Conservation (phyloP, 2,797 vertebrate species). For the Etheostoma nigrum region DNA sequence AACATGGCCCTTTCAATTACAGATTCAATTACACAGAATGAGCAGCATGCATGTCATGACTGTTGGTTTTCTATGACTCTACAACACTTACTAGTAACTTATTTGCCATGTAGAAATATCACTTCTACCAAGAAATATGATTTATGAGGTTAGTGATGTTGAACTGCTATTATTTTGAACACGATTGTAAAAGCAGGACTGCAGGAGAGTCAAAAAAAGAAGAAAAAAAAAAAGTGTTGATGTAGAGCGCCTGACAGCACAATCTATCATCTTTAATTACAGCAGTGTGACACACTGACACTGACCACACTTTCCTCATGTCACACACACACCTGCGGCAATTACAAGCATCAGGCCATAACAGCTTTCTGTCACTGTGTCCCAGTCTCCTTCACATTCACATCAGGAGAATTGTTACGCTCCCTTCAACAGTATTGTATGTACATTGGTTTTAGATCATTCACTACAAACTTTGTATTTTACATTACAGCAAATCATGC, state of each 20-base stretch:
- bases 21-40: too few relatives aligned
- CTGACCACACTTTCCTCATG: constrained; percentile 66
- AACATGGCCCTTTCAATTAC: too few relatives aligned
- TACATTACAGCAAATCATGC: not conserved
- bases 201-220: constrained; percentile 28
- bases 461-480: not conserved
- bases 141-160: too few relatives aligned
- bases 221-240: constrained; percentile 55
- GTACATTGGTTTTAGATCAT: not conserved
- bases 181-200: constrained; percentile 23
- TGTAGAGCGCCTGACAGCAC: constrained; percentile 75
- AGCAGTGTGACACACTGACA: constrained; percentile 75
- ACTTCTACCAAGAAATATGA: too few relatives aligned
- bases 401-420: constrained; percentile 28
- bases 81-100: too few relatives aligned
- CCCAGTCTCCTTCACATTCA: constrained; percentile 31
- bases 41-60: too few relatives aligned
- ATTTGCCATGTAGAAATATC: too few relatives aligned
- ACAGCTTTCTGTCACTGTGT: constrained; percentile 70
- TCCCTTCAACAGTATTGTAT: constrained; percentile 2
- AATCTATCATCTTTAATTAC: constrained; percentile 89
- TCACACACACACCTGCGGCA: constrained; percentile 59
- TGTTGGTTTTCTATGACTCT: too few relatives aligned
- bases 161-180: too few relatives aligned
- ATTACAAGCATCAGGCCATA: constrained; percentile 79